phyloP scores from a whole-genome alignment of 92 coral and sea anemone species.

The Muricea muricata region DNA sequence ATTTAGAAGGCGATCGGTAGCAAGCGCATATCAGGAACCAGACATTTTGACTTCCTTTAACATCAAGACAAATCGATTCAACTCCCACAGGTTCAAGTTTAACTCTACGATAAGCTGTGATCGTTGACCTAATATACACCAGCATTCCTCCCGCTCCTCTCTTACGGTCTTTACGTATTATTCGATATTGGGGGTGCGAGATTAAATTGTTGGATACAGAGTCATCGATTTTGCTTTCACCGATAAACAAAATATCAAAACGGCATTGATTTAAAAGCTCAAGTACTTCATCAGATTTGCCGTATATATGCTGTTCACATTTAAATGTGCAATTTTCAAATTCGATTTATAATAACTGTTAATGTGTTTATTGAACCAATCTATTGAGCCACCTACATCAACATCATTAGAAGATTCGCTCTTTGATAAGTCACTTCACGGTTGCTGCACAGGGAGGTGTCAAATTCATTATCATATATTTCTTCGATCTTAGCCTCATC shows the following conservation, averaged over 20 bases:
- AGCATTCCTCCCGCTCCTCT: constrained; percentile 49
- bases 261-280: neutral
- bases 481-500: neutral
- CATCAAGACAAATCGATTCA: constrained; percentile 53
- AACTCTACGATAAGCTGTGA: constrained; percentile 31
- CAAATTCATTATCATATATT: no score
- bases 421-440: no score
- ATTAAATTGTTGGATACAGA: constrained; percentile 14
- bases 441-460: no score
- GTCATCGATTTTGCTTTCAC: constrained; percentile 5
- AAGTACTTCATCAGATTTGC: constrained; percentile 1
- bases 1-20: constrained; percentile 67
- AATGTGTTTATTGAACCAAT: neutral
- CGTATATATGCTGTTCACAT: constrained; percentile 17
- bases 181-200: constrained; percentile 25
- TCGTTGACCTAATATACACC: constrained; percentile 25
- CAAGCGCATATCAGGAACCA: constrained; percentile 73
- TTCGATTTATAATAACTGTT: constrained; percentile 2
- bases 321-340: constrained; percentile 17
- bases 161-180: constrained; percentile 32
- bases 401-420: no score
- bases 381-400: neutral
- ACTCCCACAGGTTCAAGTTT: constrained; percentile 56
- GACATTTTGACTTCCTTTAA: constrained; percentile 50
- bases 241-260: neutral